Evolutionary conservation across 1,140 invertebrate genomes (phyloP).

Genomic region (Centruroides sculpturatus): DNA sequence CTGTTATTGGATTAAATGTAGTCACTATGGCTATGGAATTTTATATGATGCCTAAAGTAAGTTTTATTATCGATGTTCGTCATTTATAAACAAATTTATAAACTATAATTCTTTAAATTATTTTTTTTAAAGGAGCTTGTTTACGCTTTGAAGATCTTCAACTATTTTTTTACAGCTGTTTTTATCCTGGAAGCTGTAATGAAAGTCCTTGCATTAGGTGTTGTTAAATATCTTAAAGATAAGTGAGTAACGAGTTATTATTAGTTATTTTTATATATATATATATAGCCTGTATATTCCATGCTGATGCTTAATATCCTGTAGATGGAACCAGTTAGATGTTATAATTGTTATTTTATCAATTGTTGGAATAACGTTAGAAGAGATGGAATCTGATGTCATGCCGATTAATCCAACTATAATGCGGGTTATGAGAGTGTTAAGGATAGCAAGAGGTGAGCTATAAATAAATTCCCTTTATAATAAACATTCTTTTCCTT

Average conservation of each 20-base stretch:
- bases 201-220: constrained; percentile 88
- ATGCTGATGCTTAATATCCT: constrained; percentile 14
- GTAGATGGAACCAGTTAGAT: constrained; percentile 94
- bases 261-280: too few species aligned
- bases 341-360: constrained; percentile 93
- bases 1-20: constrained; percentile 96
- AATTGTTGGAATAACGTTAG: constrained; percentile 84
- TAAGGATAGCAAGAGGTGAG: constrained; percentile 82
- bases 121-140: constrained; percentile 36
- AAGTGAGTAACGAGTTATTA: constrained; percentile 39
- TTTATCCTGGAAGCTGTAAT: constrained; percentile 93
- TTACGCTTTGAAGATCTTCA: constrained; percentile 94
- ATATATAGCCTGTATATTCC: background rate
- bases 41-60: constrained; percentile 88
- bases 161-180: constrained; percentile 98
- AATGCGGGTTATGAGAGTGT: constrained; percentile 94
- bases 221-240: constrained; percentile 85
- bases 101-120: background rate
- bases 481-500: too few species aligned
- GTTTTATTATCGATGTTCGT: constrained; percentile 4
- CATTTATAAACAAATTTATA: background rate
- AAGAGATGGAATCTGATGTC: constrained; percentile 92
- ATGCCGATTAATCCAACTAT: constrained; percentile 98
- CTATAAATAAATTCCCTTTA: too few species aligned
- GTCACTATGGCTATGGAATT: constrained; percentile 99